phyloP scores from a whole-genome alignment of 2,113 vertebrate genomes.

The Pygoscelis antarcticus region DNA sequence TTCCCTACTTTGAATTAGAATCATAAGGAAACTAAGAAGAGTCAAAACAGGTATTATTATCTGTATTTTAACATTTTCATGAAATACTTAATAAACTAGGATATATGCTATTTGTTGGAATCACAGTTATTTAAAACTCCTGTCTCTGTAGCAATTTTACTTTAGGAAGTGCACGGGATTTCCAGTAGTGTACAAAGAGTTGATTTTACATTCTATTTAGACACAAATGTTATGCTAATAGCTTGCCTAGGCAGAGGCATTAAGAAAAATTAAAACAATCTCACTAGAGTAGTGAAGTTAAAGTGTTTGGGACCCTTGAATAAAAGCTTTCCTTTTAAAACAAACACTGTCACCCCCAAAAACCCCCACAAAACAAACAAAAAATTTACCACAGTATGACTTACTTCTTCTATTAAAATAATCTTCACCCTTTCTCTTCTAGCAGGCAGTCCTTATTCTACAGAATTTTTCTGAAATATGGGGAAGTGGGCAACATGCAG shows the following conservation, averaged over 20 bases:
- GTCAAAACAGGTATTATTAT: background rate
- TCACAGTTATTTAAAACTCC: background rate
- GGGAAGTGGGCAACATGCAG: background rate
- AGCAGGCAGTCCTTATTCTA: background rate
- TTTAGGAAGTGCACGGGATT: background rate
- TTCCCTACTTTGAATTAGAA: background rate
- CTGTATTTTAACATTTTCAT: background rate
- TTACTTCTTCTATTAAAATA: background rate
- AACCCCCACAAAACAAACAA: fast-evolving
- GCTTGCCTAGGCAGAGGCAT: background rate
- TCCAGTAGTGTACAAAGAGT: background rate
- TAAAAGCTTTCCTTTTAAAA: background rate
- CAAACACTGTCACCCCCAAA: background rate
- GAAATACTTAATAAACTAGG: background rate
- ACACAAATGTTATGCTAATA: background rate
- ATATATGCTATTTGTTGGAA: background rate
- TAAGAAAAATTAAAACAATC: background rate
- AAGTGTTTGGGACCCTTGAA: background rate
- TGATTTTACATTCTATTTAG: background rate
- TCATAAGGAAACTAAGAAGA: background rate
- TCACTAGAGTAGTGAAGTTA: background rate
- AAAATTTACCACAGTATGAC: background rate
- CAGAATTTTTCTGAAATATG: background rate
- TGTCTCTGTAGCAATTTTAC: background rate
- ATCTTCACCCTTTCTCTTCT: background rate